Percentiles rank a stretch among this genome's conserved stretches.
Evolutionary conservation across 2,797 vertebrate genomes (phyloP).

Genomic region (Catostomus latipinnis): DNA sequence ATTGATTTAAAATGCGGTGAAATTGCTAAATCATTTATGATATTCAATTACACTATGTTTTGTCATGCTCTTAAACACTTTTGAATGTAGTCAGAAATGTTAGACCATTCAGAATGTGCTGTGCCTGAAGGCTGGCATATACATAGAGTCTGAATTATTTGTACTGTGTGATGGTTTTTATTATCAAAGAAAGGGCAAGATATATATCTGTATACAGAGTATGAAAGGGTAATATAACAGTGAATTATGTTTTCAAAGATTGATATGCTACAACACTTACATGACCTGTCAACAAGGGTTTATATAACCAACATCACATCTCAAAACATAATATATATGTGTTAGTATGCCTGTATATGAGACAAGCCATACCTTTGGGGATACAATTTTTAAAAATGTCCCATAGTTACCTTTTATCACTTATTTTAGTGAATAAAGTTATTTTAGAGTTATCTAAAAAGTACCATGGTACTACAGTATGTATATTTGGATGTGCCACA

Average conservation of each 20-base stretch:
- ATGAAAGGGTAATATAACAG: conserved; percentile 37
- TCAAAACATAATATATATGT: not conserved
- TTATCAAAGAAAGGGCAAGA: conserved; percentile 11
- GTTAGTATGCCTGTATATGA: not conserved
- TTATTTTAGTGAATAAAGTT: too few species aligned
- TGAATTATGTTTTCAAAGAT: not conserved
- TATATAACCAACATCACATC: not conserved
- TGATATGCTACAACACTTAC: not conserved
- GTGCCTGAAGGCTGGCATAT: conserved; percentile 2
- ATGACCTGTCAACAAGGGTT: not conserved
- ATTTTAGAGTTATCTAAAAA: too few species aligned
- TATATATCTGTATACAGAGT: conserved; percentile 10
- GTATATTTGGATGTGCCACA: too few species aligned
- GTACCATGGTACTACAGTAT: too few species aligned
- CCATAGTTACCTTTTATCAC: too few species aligned
- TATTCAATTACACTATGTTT: not conserved
- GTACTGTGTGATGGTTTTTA: not conserved
- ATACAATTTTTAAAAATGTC: too few species aligned
- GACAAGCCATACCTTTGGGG: too few species aligned
- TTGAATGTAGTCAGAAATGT: not conserved
- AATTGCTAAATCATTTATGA: conserved; percentile 1
- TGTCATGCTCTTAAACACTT: not conserved
- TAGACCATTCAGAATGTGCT: conserved; percentile 1
- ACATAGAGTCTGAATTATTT: conserved; percentile 1
- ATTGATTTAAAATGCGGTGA: not conserved